phyloP scores from a whole-genome alignment of 2,113 vertebrate species.

The Rhea americana region DNA sequence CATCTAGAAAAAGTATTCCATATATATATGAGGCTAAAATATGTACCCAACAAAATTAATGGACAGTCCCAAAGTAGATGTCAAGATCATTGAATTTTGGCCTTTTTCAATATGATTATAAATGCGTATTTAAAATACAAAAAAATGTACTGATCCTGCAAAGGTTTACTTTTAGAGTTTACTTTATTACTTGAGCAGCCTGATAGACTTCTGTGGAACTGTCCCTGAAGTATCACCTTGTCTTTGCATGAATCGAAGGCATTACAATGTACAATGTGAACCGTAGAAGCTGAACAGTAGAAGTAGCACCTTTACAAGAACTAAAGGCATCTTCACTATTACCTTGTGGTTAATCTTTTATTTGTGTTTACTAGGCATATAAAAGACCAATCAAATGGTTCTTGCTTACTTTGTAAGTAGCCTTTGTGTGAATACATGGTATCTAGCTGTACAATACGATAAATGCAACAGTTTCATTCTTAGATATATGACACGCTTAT shows the following conservation, averaged over 20 bases:
- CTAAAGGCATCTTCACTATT: background rate
- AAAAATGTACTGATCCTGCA: background rate
- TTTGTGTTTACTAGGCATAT: background rate
- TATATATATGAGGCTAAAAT: background rate
- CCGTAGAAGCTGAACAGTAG: background rate
- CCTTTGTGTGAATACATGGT: background rate
- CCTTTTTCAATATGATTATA: background rate
- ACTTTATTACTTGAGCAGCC: background rate
- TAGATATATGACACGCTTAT: fast-evolving
- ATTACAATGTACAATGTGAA: background rate
- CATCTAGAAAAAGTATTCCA: background rate
- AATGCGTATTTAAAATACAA: background rate
- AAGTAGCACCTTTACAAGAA: background rate
- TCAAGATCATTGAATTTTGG: background rate
- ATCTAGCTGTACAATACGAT: too few relatives aligned
- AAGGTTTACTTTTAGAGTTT: background rate
- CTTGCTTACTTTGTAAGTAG: background rate
- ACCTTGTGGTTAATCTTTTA: background rate
- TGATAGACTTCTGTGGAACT: background rate
- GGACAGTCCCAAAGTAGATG: background rate
- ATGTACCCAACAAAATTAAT: background rate
- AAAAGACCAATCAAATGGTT: background rate
- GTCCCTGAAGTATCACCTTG: background rate
- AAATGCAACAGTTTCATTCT: background rate
- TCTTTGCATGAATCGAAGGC: background rate